phyloP scores from a whole-genome alignment of 2,113 vertebrate genomes.

The Carassius carassius region DNA sequence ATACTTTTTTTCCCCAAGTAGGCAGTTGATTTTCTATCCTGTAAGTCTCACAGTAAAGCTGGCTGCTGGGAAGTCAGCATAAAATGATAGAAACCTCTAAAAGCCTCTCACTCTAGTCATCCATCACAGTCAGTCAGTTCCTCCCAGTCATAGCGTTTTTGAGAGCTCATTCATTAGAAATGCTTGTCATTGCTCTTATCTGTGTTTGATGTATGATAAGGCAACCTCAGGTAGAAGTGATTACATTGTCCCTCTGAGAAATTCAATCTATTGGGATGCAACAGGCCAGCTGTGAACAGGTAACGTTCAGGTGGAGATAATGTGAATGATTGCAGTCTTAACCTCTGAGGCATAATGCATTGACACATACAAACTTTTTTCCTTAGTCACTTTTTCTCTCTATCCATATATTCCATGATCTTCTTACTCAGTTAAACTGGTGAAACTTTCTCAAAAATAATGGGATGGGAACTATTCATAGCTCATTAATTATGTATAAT shows the following conservation, averaged over 20 bases:
- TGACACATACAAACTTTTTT: not conserved
- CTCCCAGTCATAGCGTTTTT: constrained; percentile 1
- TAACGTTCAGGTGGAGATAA: constrained; percentile 23
- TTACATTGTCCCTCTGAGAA: constrained; percentile 23
- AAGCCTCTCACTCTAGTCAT: constrained; percentile 6
- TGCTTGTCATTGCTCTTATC: constrained; percentile 40
- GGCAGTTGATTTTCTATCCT: constrained; percentile 24
- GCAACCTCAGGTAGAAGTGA: constrained; percentile 15
- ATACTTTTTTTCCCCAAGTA: not conserved
- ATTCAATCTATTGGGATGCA: constrained; percentile 23
- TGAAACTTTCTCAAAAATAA: constrained; percentile 11
- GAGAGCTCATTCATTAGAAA: constrained; percentile 34
- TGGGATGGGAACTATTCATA: constrained; percentile 26
- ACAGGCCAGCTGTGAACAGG: constrained; percentile 8
- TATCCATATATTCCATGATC: not conserved
- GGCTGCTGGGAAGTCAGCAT: constrained; percentile 37
- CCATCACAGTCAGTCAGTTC: constrained; percentile 23
- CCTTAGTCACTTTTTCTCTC: not conserved
- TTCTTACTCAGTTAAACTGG: not conserved
- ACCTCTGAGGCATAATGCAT: constrained; percentile 10
- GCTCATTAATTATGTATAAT: constrained; percentile 36
- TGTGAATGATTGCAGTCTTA: not conserved
- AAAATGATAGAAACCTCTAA: constrained; percentile 30
- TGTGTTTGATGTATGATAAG: constrained; percentile 36
- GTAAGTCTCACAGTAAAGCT: constrained; percentile 10